Evolutionary conservation across 2,797 vertebrate species (phyloP), one percentile per base, ranked within the genome.

Genomic region (Mycteria americana): DNA sequence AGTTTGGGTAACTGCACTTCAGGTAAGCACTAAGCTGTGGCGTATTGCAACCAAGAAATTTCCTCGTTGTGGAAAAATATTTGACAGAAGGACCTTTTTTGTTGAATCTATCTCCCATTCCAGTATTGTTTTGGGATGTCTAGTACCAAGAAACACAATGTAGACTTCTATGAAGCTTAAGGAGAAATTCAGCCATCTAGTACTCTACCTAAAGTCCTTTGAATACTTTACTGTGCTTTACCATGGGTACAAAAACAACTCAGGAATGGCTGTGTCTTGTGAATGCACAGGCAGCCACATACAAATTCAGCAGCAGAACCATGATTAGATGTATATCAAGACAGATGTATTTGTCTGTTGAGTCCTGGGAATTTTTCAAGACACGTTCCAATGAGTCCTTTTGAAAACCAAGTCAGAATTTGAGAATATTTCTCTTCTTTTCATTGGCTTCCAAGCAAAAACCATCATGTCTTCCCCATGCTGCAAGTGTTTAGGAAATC

Each of bases 391-490:
- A 60, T 56, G 68, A 56, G 75, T 45, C 39, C 30, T 28, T 76
- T 78, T 54, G 75, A 86, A 92, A 91, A 91, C 27, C 51, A 59
- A 93, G 59, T 67, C 39, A 72, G 74, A 95, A 83, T 86, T 85
- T 74, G 74, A 89, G 87, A 94, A 85, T 33, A 73, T 51, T 73
- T 95, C 11, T 83, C 56, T 87, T 93, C 45, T 89, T 86, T 93
- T 93, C 74, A 87, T 69, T 95, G 89, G 45, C 76, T 93, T 95
- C 56, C 92, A 93, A 89, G 65, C 37, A 87, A 92, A 95, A 94
- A 7, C 39, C 28, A 59, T 83, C 60, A 69, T 73, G 79, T 91
- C 89, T 83, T 93, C 79, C 35, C 75, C 50, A 65, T 65, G 92
- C 77, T 92, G 8, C 89, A 91, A 81, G 39, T 41, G 62, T 79